phyloP scores from a whole-genome alignment of 2,888 invertebrate genomes.

The Catocala nupta region DNA sequence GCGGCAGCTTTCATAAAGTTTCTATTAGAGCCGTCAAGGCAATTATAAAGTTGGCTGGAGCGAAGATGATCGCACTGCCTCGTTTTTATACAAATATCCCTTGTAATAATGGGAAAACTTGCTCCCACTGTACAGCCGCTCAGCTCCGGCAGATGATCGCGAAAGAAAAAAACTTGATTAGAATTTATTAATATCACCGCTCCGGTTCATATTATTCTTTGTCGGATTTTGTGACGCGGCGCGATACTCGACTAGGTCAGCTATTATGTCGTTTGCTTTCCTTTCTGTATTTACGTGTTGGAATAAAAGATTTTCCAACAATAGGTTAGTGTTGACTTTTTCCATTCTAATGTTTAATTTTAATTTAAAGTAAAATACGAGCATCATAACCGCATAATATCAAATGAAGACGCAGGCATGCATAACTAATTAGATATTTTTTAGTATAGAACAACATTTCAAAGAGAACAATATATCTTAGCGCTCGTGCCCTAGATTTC shows the following conservation, averaged over 20 bases:
- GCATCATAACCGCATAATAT: too few species aligned
- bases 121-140: constrained; percentile 65
- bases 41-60: constrained; percentile 82
- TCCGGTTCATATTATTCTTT: constrained; percentile 16
- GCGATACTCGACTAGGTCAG: not conserved
- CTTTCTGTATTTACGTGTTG: too few species aligned
- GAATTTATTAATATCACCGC: constrained; percentile 61
- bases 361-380: too few species aligned
- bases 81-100: constrained; percentile 84
- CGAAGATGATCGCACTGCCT: constrained; percentile 69
- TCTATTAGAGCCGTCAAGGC: constrained; percentile 83
- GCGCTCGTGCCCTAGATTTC: too few species aligned
- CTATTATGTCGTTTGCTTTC: not conserved
- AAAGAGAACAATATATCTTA: too few species aligned
- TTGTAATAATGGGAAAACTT: constrained; percentile 84
- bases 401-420: too few species aligned
- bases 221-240: not conserved
- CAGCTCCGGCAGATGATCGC: constrained; percentile 77
- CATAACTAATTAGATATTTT: too few species aligned
- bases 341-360: too few species aligned
- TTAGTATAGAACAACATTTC: too few species aligned
- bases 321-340: too few species aligned
- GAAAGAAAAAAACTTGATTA: constrained; percentile 68
- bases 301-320: too few species aligned
- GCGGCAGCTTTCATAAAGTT: constrained; percentile 84